Base-by-base conservation (phyloP, 1,140 invertebrate species). In the Bilobella aurantiaca region DNA sequence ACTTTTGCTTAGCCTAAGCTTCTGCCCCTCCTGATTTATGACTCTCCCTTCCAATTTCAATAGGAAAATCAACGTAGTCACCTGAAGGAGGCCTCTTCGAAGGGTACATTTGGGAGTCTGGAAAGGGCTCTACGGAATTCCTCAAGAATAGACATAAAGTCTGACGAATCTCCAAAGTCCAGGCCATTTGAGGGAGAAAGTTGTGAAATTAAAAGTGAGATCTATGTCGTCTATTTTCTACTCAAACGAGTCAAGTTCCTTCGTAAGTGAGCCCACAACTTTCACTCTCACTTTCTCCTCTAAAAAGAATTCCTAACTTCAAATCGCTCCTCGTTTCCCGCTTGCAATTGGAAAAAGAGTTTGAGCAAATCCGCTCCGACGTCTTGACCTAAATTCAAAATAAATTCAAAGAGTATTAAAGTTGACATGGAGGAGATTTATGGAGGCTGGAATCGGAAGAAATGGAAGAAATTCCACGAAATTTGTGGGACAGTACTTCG, bases 381-480 rank as follows among this genome's bases (percentile, higher is more conserved):
- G 58, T 59, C 42, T 68, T 68, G 66, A 68, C 66, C 66, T 58
- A 46, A 67, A 67, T 68, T 68, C 64, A 31, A 62, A 64, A 68
- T 61, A 68, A 64, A 68, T 68, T 58, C 49, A 53, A 23, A 53
- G 23, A 53, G 14, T 12, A 53, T 53, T 53, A 53, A 12, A 53
- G 49, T 53, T 53, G 49, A 53, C 49, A 23, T 12, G 49, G 3
- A 5, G 23, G 8, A 53, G 49, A 53, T 53, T 53, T 53, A 53
- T 53, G 49, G 21, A 23, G 25, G 12, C 5, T 5, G 49, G 25
- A 53, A 18, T 53, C 14, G 21, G 25, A 23, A 23, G 21, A 53
- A 53, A 53, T 53, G 49, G 49, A 23, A 12, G n/a, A n/a, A n/a
- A n/a, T n/a, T n/a, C n/a, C n/a, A n/a, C n/a, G n/a, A n/a, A 42